These are phyloP conservation scores for Adineta ricciae DNA, from an alignment of 2,888 invertebrate genomes.

Conservation along the genomic window DNA sequence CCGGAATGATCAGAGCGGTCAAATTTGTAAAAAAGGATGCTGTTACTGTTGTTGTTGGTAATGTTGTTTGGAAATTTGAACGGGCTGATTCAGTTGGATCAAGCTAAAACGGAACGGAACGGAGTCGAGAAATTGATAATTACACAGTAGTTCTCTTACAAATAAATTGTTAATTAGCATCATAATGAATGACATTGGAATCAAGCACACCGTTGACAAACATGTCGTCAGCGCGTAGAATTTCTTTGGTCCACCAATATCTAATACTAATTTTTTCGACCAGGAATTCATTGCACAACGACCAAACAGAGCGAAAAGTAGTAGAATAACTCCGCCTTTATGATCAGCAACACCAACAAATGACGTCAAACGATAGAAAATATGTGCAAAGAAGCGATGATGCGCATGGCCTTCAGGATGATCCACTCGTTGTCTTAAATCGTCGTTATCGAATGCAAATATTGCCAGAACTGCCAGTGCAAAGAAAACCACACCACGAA, in stretches of 20 bases:
- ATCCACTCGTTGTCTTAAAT: background rate
- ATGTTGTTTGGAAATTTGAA: background rate
- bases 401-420: conserved; percentile 28
- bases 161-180: background rate
- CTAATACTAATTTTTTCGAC: conserved; percentile 22
- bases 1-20: conserved; percentile 14
- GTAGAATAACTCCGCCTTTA: conserved; percentile 30
- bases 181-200: conserved; percentile 24
- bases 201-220: conserved; percentile 23
- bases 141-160: background rate
- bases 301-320: conserved; percentile 22
- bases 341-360: conserved; percentile 30
- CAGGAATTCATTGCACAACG: conserved; percentile 27
- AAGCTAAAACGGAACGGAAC: background rate
- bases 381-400: conserved; percentile 29
- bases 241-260: conserved; percentile 29
- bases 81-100: background rate
- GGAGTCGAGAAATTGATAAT: background rate
- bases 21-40: background rate
- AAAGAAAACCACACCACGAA: conserved; percentile 26
- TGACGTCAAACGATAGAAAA: conserved; percentile 27
- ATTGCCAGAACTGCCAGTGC: conserved; percentile 7
- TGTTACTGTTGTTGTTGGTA: background rate
- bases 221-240: conserved; percentile 26
- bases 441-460: conserved; percentile 34